Evolutionary conservation across 2,113 vertebrate genomes (phyloP).

Genomic region (Leucopsar rothschildi): DNA sequence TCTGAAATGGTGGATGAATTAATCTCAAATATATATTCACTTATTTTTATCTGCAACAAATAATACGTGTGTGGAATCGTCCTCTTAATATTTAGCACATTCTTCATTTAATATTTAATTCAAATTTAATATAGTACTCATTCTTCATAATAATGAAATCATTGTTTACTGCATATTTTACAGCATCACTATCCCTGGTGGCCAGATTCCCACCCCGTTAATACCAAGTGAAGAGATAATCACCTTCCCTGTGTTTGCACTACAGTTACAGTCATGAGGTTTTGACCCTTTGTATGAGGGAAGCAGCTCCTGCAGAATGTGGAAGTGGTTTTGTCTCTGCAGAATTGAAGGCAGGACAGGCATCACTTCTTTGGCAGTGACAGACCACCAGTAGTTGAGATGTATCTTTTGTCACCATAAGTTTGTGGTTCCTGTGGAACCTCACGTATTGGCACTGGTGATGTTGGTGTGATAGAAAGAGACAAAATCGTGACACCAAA

Average conservation of each 20-base stretch:
- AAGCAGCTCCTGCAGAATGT: neutral
- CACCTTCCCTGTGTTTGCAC: neutral
- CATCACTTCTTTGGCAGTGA: neutral
- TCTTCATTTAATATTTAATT: conserved; percentile 55
- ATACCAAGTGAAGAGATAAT: conserved; percentile 5
- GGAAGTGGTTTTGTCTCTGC: neutral
- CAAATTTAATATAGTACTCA: conserved; percentile 10
- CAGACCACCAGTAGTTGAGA: neutral
- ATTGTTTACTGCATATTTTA: conserved; percentile 51
- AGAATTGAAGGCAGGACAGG: neutral
- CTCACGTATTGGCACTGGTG: neutral
- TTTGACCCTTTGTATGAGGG: neutral
- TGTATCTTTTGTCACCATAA: accelerated
- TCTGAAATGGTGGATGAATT: neutral
- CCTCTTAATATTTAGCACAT: conserved; percentile 37
- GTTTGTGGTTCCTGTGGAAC: neutral
- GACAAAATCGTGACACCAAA: neutral
- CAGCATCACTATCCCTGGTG: neutral
- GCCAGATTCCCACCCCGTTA: neutral
- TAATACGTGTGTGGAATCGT: neutral
- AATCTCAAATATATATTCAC: neutral
- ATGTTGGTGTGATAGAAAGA: neutral
- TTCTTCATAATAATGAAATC: conserved; percentile 41
- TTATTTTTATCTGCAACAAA: conserved; percentile 38
- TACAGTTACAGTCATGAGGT: neutral